phyloP scores from a whole-genome alignment of 1,140 invertebrate genomes.

The Bombyx mandarina region DNA sequence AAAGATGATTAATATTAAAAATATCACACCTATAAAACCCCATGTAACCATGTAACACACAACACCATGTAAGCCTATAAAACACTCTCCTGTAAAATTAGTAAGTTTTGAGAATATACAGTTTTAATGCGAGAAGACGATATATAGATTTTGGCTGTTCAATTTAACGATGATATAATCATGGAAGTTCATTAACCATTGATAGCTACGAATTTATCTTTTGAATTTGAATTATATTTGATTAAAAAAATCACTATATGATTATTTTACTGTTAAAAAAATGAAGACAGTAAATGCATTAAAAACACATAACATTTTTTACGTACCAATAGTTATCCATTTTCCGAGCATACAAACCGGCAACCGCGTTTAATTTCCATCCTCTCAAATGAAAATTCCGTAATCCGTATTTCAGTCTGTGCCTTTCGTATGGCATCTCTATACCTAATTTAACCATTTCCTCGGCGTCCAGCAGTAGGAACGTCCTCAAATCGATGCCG shows the following conservation, averaged over 20 bases:
- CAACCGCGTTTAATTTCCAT: slow-evolving; percentile 66
- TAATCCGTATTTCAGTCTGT: slow-evolving; percentile 60
- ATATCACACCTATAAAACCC: too few relatives aligned
- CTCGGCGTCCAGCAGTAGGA: slow-evolving; percentile 68
- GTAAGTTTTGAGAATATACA: too few relatives aligned
- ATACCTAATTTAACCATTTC: slow-evolving; percentile 68
- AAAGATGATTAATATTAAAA: too few relatives aligned
- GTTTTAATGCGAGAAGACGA: too few relatives aligned
- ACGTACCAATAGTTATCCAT: slow-evolving; percentile 35
- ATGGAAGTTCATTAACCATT: too few relatives aligned
- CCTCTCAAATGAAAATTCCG: slow-evolving; percentile 67
- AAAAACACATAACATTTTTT: neutral
- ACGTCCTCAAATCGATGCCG: slow-evolving; percentile 64
- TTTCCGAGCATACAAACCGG: slow-evolving; percentile 40
- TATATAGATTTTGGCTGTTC: too few relatives aligned
- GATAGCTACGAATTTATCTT: too few relatives aligned
- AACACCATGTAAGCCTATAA: too few relatives aligned
- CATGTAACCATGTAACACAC: too few relatives aligned
- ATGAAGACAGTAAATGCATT: neutral
- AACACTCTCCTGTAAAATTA: too few relatives aligned
- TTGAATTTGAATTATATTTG: neutral
- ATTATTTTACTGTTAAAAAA: neutral
- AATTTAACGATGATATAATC: too few relatives aligned
- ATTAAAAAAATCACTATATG: neutral
- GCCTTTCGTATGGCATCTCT: slow-evolving; percentile 69